Evolutionary conservation across 2,113 vertebrate genomes (phyloP).

Genomic region (Solea solea): DNA sequence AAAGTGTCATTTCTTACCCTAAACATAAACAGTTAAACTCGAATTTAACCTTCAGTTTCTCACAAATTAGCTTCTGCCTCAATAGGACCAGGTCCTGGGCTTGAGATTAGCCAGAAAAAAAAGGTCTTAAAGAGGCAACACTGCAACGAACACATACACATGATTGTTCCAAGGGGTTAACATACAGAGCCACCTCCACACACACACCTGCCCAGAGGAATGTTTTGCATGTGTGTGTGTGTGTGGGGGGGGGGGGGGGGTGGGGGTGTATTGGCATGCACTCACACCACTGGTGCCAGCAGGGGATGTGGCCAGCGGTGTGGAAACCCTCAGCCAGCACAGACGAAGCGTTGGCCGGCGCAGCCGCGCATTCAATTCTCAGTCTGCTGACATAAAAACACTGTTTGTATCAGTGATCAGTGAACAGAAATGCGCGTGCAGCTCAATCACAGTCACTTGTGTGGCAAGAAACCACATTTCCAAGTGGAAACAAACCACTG

Average conservation of each 20-base stretch:
- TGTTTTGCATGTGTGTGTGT: conserved; percentile 40
- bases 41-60: too few species aligned
- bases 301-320: conserved; percentile 62
- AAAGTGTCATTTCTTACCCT: too few species aligned
- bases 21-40: too few species aligned
- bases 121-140: too few species aligned
- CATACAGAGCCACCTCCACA: conserved; percentile 38
- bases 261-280: conserved; percentile 49
- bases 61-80: too few species aligned
- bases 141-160: not conserved
- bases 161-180: conserved; percentile 53
- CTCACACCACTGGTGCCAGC: conserved; percentile 56
- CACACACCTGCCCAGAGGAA: conserved; percentile 68
- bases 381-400: not conserved
- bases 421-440: conserved; percentile 14
- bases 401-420: not conserved
- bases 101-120: too few species aligned
- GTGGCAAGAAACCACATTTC: conserved; percentile 14
- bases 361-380: not conserved
- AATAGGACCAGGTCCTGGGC: too few species aligned
- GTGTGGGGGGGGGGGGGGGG: conserved; percentile 51
- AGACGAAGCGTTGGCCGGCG: conserved; percentile 5
- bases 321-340: conserved; percentile 42
- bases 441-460: not conserved
- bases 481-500: conserved; percentile 7